Evolutionary conservation across 2,113 vertebrate species (phyloP).

Genomic region (Archilochus colubris): DNA sequence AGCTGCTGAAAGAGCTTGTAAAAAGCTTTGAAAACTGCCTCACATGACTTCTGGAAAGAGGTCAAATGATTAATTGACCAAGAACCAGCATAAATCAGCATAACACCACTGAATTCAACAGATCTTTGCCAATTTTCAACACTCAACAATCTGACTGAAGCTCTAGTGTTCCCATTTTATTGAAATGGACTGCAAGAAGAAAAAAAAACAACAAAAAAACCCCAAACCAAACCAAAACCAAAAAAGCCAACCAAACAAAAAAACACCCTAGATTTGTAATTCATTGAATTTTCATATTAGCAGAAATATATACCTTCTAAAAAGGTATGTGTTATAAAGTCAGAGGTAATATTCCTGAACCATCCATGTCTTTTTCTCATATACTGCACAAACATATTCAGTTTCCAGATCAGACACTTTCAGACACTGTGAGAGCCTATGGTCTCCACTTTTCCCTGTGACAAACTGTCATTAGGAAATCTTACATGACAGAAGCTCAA

Average conservation of each 20-base stretch:
- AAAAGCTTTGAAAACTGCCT: neutral
- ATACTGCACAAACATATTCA: neutral
- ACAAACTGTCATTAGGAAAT: conserved; percentile 25
- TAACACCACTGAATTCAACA: neutral
- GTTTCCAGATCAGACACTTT: conserved; percentile 4
- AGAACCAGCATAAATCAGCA: neutral
- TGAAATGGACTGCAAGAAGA: neutral
- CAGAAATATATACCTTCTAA: neutral
- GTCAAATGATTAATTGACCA: neutral
- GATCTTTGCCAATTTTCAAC: neutral
- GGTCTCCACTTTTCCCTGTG: neutral
- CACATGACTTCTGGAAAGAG: neutral
- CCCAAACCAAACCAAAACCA: neutral
- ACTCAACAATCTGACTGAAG: neutral
- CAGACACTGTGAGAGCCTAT: neutral
- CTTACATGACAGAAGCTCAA: conserved; percentile 19
- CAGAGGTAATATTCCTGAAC: neutral
- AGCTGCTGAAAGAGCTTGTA: neutral
- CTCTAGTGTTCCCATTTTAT: neutral
- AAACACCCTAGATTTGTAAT: neutral
- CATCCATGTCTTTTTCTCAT: neutral
- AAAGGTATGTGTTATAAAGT: neutral
- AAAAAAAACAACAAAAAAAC: neutral
- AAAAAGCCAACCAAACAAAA: neutral
- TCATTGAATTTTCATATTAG: neutral